These are phyloP conservation scores for Lindbergichthys nudifrons DNA, from an alignment of 2,797 vertebrate species.

Conservation along the genomic window DNA sequence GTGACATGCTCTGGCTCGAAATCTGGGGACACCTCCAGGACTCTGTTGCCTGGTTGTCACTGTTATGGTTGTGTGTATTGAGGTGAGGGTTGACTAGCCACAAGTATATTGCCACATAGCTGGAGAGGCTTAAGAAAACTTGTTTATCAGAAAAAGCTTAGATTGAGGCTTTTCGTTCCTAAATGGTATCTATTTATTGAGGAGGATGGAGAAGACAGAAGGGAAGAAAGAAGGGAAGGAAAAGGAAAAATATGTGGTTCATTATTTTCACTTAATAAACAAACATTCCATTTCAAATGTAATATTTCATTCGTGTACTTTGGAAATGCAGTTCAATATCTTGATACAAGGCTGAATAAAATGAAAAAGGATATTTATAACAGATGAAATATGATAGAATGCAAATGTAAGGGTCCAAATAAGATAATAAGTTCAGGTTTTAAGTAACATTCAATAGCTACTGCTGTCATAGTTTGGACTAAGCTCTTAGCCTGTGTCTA, in stretches of 20 bases:
- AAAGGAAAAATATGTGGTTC: not conserved
- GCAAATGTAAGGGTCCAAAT: conserved; percentile 12
- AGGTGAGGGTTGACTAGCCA: conserved; percentile 31
- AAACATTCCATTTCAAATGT: conserved; percentile 6
- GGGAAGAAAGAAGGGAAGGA: not conserved
- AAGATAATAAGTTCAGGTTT: conserved; percentile 19
- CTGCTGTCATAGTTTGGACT: conserved; percentile 23
- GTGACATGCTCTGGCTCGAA: conserved; percentile 25
- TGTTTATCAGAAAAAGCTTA: conserved; percentile 17
- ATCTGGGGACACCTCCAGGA: conserved; percentile 48
- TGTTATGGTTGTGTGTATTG: conserved; percentile 47
- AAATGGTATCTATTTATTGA: conserved; percentile 15
- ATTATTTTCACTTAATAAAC: conserved; percentile 6
- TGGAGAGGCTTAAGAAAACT: conserved; percentile 25
- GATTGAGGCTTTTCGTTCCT: conserved; percentile 34
- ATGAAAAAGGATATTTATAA: not conserved
- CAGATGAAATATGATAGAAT: conserved; percentile 12
- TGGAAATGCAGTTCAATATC: conserved; percentile 8
- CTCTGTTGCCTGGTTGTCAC: conserved; percentile 51
- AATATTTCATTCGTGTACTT: not conserved
- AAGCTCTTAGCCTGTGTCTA: not conserved
- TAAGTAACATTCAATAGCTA: conserved; percentile 7
- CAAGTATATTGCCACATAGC: conserved; percentile 19
- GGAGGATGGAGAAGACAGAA: conserved; percentile 7
- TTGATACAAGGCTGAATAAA: conserved; percentile 6